A percentile compares a stretch with the other conserved stretches of the same genome.
Conservation (phyloP, 2,113 vertebrate species). For the Heterochromis multidens region DNA sequence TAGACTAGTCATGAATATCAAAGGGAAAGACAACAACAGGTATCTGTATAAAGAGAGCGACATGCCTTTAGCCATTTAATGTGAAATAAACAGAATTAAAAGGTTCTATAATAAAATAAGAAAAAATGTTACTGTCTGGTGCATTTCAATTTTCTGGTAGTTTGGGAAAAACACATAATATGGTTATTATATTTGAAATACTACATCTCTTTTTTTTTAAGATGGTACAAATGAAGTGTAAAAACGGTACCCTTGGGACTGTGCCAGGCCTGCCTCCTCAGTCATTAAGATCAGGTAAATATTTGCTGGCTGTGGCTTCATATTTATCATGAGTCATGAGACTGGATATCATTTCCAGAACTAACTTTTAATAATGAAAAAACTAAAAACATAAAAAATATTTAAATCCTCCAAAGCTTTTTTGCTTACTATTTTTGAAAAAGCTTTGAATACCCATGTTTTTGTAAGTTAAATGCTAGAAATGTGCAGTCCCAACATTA, state of each 20-base stretch:
- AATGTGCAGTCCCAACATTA: not conserved
- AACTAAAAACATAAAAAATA: not conserved
- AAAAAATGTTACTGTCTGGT: not conserved
- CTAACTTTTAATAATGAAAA: not conserved
- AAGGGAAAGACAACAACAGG: not conserved
- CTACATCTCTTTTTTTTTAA: not conserved
- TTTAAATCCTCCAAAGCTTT: not conserved
- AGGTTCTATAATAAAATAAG: not conserved
- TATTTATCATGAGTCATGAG: not conserved
- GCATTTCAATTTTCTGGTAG: not conserved
- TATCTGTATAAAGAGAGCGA: not conserved
- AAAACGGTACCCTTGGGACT: not conserved
- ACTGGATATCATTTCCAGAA: not conserved
- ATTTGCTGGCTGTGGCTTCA: not conserved
- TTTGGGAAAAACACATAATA: not conserved
- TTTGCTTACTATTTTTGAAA: not conserved
- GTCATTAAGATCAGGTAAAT: not conserved
- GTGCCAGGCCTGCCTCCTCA: not conserved
- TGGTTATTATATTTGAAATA: not conserved
- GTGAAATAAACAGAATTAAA: not conserved
- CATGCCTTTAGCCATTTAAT: no score
- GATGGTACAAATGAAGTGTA: not conserved
- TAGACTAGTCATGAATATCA: not conserved
- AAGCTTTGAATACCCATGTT: not conserved
- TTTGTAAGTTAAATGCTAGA: not conserved